Evolutionary conservation across 2,797 vertebrate species (phyloP).

Genomic region (Helostoma temminkii): DNA sequence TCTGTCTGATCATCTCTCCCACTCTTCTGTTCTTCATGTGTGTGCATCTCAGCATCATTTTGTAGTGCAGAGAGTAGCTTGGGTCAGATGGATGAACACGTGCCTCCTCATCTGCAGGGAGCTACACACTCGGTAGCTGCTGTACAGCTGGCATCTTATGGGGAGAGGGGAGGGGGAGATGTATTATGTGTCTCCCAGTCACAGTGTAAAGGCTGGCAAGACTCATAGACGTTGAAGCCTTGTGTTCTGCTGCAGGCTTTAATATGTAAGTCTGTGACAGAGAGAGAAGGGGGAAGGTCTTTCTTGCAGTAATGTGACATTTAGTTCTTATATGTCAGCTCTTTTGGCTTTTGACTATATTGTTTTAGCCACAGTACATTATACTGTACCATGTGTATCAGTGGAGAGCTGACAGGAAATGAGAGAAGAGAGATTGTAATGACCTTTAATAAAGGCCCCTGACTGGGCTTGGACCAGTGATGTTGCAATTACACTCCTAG

Average conservation of each 20-base stretch:
- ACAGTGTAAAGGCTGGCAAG: slow-evolving; percentile 21
- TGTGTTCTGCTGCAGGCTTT: slow-evolving; percentile 56
- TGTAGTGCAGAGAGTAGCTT: slow-evolving; percentile 56
- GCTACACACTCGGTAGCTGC: slow-evolving; percentile 61
- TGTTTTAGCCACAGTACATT: background rate
- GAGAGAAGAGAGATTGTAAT: background rate
- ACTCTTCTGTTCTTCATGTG: slow-evolving; percentile 6
- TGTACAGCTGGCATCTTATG: slow-evolving; percentile 68
- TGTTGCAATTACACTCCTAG: background rate
- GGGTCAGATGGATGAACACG: slow-evolving; percentile 81
- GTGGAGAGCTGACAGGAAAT: slow-evolving; percentile 8
- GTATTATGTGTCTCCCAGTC: slow-evolving; percentile 58
- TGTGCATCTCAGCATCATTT: slow-evolving; percentile 45
- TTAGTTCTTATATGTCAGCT: slow-evolving; percentile 19
- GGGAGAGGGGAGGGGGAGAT: slow-evolving; percentile 29
- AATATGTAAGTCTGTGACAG: slow-evolving; percentile 46
- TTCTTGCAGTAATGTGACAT: slow-evolving; percentile 11
- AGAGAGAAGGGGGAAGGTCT: background rate
- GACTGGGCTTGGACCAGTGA: background rate
- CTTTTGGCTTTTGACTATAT: background rate
- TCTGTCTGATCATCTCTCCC: slow-evolving; percentile 19
- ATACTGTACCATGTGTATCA: background rate
- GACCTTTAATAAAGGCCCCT: background rate
- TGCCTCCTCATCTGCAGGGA: slow-evolving; percentile 74
- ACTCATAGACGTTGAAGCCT: slow-evolving; percentile 68